Conservation (phyloP, 2,888 invertebrate genomes). For the Branchipolynoe longqiensis region DNA sequence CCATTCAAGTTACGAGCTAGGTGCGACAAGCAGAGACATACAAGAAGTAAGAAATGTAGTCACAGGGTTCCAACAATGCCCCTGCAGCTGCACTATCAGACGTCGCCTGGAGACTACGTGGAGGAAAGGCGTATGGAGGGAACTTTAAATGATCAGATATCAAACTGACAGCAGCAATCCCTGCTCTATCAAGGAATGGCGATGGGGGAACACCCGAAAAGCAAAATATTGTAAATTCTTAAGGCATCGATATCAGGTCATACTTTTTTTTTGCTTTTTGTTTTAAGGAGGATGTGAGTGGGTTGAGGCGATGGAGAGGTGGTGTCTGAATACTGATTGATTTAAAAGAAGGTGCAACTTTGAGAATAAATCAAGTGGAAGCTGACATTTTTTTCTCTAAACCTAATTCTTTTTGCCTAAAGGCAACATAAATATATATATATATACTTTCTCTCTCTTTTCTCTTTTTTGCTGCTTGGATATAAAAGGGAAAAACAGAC, state of each 20-base stretch:
- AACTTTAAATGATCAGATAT: not conserved
- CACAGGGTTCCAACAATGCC: slow-evolving; percentile 32
- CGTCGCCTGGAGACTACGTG: slow-evolving; percentile 15
- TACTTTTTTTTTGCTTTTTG: slow-evolving; percentile 6
- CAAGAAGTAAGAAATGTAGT: slow-evolving; percentile 54
- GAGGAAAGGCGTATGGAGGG: slow-evolving; percentile 18
- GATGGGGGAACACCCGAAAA: slow-evolving; percentile 14
- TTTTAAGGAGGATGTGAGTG: not conserved
- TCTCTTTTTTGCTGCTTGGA: slow-evolving; percentile 30
- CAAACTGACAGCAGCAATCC: slow-evolving; percentile 14
- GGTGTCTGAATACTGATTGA: too few species aligned
- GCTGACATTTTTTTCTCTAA: slow-evolving; percentile 35
- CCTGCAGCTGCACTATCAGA: slow-evolving; percentile 22
- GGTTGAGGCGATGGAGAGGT: too few species aligned
- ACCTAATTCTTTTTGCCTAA: slow-evolving; percentile 35
- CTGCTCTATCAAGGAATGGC: not conserved
- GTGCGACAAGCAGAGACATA: slow-evolving; percentile 50
- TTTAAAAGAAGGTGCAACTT: slow-evolving; percentile 34
- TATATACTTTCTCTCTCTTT: too few species aligned
- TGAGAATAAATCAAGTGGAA: slow-evolving; percentile 28
- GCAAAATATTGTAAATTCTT: slow-evolving; percentile 35
- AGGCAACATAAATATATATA: slow-evolving; percentile 34
- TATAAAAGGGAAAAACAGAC: slow-evolving; percentile 45
- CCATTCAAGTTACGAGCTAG: slow-evolving; percentile 50
- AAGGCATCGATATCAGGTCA: slow-evolving; percentile 6